Evolutionary conservation across 2,113 vertebrate species (phyloP).

Genomic region (Chionis minor): DNA sequence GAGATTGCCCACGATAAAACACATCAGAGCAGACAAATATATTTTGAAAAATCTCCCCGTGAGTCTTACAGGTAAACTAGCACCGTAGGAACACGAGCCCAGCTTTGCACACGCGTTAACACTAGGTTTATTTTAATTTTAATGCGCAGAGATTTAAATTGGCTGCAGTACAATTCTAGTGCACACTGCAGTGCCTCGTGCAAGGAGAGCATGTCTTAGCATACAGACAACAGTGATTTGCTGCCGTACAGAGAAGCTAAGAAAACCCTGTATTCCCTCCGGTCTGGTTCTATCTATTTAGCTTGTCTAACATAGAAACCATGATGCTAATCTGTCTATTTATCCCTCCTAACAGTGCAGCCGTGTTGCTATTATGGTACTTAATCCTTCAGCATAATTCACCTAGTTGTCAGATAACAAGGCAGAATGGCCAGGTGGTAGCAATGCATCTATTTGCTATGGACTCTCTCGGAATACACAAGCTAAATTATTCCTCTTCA

Average conservation of each 20-base stretch:
- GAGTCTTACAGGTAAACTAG: background rate
- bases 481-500: background rate
- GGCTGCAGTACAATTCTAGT: background rate
- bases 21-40: background rate
- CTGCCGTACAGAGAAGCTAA: background rate
- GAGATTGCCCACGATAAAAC: background rate
- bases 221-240: background rate
- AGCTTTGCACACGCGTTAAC: background rate
- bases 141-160: background rate
- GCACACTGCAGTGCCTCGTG: background rate
- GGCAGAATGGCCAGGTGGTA: constrained; percentile 35
- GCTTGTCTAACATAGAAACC: constrained; percentile 31
- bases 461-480: background rate
- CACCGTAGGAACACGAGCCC: background rate
- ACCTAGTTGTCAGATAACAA: constrained; percentile 34
- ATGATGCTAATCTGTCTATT: constrained; percentile 40
- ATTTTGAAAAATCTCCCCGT: background rate
- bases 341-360: constrained; percentile 48
- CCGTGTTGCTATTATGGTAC: constrained; percentile 27
- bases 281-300: constrained; percentile 34
- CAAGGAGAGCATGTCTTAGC: background rate
- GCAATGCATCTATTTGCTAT: background rate
- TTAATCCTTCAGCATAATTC: constrained; percentile 52
- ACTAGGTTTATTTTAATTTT: background rate
- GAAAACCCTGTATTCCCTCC: constrained; percentile 10